A percentile compares a stretch with the other conserved stretches of the same genome.
phyloP scores from a whole-genome alignment of 2,113 vertebrate genomes.

The Callipepla californica region DNA sequence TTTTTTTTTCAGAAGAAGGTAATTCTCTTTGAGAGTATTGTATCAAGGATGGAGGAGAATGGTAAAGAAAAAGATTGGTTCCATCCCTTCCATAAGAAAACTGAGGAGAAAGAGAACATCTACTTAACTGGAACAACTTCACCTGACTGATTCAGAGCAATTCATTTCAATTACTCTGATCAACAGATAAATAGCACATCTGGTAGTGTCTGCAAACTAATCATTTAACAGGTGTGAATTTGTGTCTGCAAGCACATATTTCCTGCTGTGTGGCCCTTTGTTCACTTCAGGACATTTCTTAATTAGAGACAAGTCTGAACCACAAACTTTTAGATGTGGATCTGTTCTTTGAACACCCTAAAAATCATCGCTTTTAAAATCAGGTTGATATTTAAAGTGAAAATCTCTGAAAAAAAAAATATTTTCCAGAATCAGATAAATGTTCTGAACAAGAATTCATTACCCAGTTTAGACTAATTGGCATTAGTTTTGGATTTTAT shows the following conservation, averaged over 20 bases:
- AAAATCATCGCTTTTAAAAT: conserved; percentile 45
- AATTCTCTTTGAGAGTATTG: neutral
- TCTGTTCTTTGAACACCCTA: conserved; percentile 62
- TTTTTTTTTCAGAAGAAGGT: neutral
- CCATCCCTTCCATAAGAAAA: neutral
- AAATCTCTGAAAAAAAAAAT: neutral
- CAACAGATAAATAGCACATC: conserved; percentile 73
- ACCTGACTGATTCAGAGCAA: conserved; percentile 67
- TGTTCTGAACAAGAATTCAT: neutral
- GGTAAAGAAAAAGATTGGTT: neutral
- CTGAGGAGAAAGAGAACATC: neutral
- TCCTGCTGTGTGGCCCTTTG: conserved; percentile 65
- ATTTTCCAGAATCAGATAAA: neutral
- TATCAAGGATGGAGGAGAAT: neutral
- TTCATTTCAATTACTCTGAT: conserved; percentile 74
- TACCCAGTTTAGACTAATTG: neutral
- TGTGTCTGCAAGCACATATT: conserved; percentile 56
- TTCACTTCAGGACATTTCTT: conserved; percentile 72
- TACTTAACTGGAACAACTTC: conserved; percentile 53
- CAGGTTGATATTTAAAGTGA: conserved; percentile 41
- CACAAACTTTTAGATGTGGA: conserved; percentile 52
- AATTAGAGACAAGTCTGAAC: conserved; percentile 64
- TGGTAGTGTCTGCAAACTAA: conserved; percentile 69
- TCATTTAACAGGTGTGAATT: conserved; percentile 76
- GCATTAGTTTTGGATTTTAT: neutral